A percentile compares a stretch with the other conserved stretches of the same genome.
Conservation (phyloP, 2,113 vertebrate genomes). For the Protomyctophum bolini region DNA sequence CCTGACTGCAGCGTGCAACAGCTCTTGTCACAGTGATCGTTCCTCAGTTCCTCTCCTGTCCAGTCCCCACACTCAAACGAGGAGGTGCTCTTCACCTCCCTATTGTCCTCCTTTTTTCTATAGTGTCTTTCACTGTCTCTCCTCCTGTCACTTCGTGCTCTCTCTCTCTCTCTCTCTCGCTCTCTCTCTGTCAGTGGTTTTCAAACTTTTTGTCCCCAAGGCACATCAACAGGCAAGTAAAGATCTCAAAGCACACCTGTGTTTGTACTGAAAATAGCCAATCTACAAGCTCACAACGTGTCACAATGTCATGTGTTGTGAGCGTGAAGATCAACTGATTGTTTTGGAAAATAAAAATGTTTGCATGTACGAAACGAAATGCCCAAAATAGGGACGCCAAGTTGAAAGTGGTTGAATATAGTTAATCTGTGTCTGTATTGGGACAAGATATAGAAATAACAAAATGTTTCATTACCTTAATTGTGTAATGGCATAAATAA, state of each 20-base stretch:
- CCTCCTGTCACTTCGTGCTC: not conserved
- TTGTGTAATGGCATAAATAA: too few relatives aligned
- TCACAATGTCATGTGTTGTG: not conserved
- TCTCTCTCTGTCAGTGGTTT: not conserved
- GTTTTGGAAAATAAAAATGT: not conserved
- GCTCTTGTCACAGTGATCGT: conserved; percentile 10
- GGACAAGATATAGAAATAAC: too few relatives aligned
- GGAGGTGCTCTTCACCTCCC: not conserved
- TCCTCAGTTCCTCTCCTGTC: not conserved
- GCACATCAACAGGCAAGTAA: too few relatives aligned
- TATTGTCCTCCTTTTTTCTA: not conserved
- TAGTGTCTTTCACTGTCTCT: not conserved
- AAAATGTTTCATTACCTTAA: too few relatives aligned
- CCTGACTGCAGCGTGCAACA: conserved; percentile 24
- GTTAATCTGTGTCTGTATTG: too few relatives aligned
- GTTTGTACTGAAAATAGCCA: too few relatives aligned
- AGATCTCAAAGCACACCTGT: not conserved
- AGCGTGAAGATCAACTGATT: too few relatives aligned
- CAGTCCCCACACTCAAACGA: not conserved
- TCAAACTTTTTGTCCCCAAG: not conserved
- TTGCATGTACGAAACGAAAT: too few relatives aligned
- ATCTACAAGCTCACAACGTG: too few relatives aligned
- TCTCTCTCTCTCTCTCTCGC: not conserved
- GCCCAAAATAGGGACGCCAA: too few relatives aligned
- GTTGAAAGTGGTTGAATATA: too few relatives aligned